Evolutionary conservation across 2,888 invertebrate species (phyloP).

Genomic region (Deilephila porcellus): DNA sequence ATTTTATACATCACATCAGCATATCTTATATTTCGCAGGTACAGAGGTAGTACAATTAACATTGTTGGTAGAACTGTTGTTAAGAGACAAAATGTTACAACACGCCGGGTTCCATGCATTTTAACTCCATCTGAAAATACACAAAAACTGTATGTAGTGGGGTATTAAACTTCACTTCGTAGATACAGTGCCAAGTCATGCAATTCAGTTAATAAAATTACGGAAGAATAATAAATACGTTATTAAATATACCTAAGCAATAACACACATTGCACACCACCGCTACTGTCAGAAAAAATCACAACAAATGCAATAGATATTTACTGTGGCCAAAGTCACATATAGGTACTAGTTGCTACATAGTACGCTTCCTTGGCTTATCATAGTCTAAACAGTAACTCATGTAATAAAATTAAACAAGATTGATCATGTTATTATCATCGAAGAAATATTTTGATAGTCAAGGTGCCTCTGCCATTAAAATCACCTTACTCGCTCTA

Average conservation of each 20-base stretch:
- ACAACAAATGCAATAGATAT: conserved; percentile 31
- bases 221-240: not conserved
- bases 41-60: conserved; percentile 90
- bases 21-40: conserved; percentile 90
- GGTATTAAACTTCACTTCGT: not conserved
- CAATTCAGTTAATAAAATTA: too few species aligned
- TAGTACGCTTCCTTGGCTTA: conserved; percentile 27
- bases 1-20: conserved; percentile 91
- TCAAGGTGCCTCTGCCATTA: conserved; percentile 24
- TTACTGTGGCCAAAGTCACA: conserved; percentile 30
- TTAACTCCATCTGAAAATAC: conserved; percentile 86
- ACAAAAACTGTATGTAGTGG: conserved; percentile 26
- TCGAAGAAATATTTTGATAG: conserved; percentile 26
- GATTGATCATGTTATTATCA: conserved; percentile 29
- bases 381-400: conserved; percentile 31
- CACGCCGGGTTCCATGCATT: conserved; percentile 92
- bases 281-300: conserved; percentile 22
- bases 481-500: conserved; percentile 29
- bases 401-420: conserved; percentile 27
- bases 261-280: conserved; percentile 14
- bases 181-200: too few species aligned
- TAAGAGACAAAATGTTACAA: conserved; percentile 90
- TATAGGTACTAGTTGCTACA: conserved; percentile 3
- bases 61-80: conserved; percentile 90
- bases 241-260: conserved; percentile 6